phyloP scores from a whole-genome alignment of 2,113 vertebrate species.

The Origma solitaria region DNA sequence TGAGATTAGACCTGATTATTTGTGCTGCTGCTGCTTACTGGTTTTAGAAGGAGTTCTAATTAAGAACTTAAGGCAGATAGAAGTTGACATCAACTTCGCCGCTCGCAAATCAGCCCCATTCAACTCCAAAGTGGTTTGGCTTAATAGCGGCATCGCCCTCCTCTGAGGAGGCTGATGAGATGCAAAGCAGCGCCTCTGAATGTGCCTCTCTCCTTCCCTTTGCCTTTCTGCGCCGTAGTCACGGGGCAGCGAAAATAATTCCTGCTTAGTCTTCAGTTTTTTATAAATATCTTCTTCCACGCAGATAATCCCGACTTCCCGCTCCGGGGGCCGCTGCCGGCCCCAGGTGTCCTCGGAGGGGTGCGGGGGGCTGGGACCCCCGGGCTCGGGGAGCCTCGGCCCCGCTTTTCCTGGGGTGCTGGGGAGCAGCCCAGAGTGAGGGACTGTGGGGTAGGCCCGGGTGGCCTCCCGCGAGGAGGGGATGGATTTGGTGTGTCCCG shows the following conservation, averaged over 20 bases:
- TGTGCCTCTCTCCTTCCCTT: neutral
- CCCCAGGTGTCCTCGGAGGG: neutral
- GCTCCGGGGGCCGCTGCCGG: neutral
- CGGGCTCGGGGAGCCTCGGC: rapidly evolving
- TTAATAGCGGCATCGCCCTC: slow-evolving; percentile 14
- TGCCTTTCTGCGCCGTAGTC: neutral
- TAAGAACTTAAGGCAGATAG: slow-evolving; percentile 55
- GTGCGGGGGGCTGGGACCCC: neutral
- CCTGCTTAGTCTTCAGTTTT: slow-evolving; percentile 1
- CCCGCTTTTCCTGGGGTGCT: neutral
- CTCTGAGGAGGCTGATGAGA: slow-evolving; percentile 33
- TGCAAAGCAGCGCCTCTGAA: slow-evolving; percentile 15
- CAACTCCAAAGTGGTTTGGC: neutral
- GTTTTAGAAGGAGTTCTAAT: slow-evolving; percentile 52
- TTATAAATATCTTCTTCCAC: neutral
- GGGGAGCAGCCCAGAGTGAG: rapidly evolving
- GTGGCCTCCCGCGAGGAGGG: neutral
- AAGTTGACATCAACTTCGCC: slow-evolving; percentile 63
- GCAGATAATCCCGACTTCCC: neutral
- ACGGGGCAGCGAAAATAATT: slow-evolving; percentile 6
- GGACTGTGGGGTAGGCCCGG: rapidly evolving
- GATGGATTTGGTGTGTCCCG: rapidly evolving
- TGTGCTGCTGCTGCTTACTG: slow-evolving; percentile 54
- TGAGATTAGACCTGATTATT: slow-evolving; percentile 59
- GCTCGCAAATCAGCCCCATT: slow-evolving; percentile 48